Evolutionary conservation across 2,113 vertebrate genomes (phyloP).

Genomic region (Rattus norvegicus): DNA sequence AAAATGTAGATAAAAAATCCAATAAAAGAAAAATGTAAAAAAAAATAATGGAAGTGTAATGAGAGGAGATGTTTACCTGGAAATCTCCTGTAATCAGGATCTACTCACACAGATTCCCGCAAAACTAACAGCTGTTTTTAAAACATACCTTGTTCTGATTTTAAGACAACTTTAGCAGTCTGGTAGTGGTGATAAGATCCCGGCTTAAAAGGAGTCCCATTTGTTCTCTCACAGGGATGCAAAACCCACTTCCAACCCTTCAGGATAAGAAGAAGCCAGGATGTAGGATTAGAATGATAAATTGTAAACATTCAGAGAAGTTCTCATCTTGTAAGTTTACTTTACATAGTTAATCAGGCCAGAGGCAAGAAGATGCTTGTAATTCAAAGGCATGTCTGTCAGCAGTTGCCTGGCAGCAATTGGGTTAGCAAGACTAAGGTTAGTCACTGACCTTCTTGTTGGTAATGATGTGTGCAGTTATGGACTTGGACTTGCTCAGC

Average conservation of each 20-base stretch:
- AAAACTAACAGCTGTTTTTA: neutral
- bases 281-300: neutral
- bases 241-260: neutral
- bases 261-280: neutral
- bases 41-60: neutral
- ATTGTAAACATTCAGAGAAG: neutral
- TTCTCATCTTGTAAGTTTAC: neutral
- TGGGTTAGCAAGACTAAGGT: neutral
- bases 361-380: neutral
- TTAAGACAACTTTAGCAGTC: constrained; percentile 15
- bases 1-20: no score
- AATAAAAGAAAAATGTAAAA: no score
- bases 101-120: neutral
- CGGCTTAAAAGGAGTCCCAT: neutral
- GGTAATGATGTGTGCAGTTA: constrained; percentile 42
- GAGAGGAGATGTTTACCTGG: neutral
- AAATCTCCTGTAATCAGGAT: neutral
- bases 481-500: neutral
- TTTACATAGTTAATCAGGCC: neutral
- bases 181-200: neutral
- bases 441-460: constrained; percentile 20
- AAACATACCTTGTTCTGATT: neutral
- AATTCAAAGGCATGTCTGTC: neutral
- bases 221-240: neutral
- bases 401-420: neutral